Percentiles rank a stretch among this genome's conserved stretches.
Evolutionary conservation across 2,797 vertebrate genomes (phyloP).

Genomic region (Galagoides demidoff): DNA sequence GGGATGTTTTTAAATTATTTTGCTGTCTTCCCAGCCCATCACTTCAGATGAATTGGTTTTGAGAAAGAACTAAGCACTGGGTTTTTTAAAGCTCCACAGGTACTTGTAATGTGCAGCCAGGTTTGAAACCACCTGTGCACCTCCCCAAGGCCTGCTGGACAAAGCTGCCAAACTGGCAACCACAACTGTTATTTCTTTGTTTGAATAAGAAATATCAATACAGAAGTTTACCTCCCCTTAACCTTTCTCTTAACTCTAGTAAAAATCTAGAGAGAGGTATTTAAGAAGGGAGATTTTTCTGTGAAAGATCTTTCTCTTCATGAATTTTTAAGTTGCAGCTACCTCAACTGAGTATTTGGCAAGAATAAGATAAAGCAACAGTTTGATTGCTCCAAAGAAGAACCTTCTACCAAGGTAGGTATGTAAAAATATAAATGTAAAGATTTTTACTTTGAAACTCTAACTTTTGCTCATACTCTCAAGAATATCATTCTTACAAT

Average conservation of each 20-base stretch:
- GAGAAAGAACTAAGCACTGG: neutral
- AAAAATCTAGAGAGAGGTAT: constrained; percentile 56
- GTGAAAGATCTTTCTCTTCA: constrained; percentile 16
- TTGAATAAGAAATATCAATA: constrained; percentile 52
- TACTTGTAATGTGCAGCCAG: neutral
- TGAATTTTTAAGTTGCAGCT: neutral
- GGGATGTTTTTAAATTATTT: neutral
- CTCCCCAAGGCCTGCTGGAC: neutral
- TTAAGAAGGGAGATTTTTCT: constrained; percentile 49
- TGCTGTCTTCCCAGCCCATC: neutral
- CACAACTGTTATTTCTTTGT: constrained; percentile 50
- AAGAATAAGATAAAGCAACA: constrained; percentile 32
- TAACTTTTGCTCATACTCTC: constrained; percentile 17
- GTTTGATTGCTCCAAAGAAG: constrained; percentile 48
- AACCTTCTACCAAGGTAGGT: constrained; percentile 57
- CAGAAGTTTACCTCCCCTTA: constrained; percentile 20
- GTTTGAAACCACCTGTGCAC: neutral
- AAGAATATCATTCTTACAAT: neutral
- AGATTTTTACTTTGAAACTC: neutral
- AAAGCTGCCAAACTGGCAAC: constrained; percentile 62
- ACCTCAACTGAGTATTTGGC: neutral
- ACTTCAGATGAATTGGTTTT: neutral
- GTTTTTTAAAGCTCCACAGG: neutral
- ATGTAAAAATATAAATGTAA: constrained; percentile 17
- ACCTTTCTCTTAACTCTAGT: neutral